Base-by-base conservation (phyloP, 2,797 vertebrate species). In the Gymnoscopelus braueri region DNA sequence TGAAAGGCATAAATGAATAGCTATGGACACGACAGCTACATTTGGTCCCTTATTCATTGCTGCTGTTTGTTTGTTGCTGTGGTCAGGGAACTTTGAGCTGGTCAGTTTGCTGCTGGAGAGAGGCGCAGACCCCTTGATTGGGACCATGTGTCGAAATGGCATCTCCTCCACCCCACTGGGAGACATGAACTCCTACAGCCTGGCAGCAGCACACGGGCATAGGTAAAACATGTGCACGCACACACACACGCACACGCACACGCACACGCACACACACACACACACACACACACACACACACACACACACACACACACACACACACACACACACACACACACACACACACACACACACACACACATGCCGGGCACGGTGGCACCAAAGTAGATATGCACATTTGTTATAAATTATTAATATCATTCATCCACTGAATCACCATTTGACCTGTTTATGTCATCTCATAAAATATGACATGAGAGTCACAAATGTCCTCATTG, bases 111-210 rank as follows among this genome's bases (percentile, higher is more conserved):
- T 95, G 49, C 63, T 95, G 91, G 94, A 95, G 63, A 79, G 93
- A 77, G 94, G 94, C 0, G 94, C 94, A 0, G 94, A 95, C 86
- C 94, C 94, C 47, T 89, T 95, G 92, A 93, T 94, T 11, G 94
- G 94, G 48, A 94, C 93, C 67, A 83, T 92, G 80, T 93, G 92
- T 81, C 91, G 94, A 63, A 94, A 94, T n/a, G 94, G 94, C 67
- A 93, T 95, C 78, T 93, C 91, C 44, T 92, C 93, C 0, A 80
- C 93, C 9, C 92, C 93, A 0, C 87, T 93, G 68, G 94, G 94
- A 32, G 93, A 94, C 85, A 93, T 94, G 93, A 95, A 94, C 90
- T 94, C 94, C 0, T 95, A 88, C 91, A 94, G 94, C 82, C 90
- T 95, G 69, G 94, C 94, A 63, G 94, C 94, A 13, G 79, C 94